These are phyloP conservation scores for Melanogrammus aeglefinus DNA, from an alignment of 2,797 vertebrate species.

Conservation along the genomic window DNA sequence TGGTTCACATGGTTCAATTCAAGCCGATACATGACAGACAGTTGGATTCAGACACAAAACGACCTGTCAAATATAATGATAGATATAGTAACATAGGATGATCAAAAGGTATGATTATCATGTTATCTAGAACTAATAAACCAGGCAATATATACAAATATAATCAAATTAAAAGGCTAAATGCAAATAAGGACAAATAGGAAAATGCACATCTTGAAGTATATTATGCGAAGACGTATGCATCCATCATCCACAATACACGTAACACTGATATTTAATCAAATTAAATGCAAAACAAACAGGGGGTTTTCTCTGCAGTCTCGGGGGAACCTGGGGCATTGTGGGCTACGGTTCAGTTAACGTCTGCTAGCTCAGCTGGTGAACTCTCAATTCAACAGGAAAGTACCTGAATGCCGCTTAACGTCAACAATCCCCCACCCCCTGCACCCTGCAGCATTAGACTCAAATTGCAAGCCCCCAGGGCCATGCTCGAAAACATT, in stretches of 20 bases:
- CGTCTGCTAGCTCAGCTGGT: conserved; percentile 17
- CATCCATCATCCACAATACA: neutral
- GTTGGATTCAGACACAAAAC: neutral
- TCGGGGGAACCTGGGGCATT: neutral
- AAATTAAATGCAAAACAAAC: neutral
- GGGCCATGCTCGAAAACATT: neutral
- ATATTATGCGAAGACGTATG: neutral
- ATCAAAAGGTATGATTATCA: neutral
- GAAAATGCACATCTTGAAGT: neutral
- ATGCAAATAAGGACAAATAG: neutral
- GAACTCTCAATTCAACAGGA: conserved; percentile 31
- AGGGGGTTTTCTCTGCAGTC: neutral
- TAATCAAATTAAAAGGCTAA: neutral
- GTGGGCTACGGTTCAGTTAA: neutral
- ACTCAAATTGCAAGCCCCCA: neutral
- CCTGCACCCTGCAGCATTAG: neutral
- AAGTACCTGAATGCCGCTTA: conserved; percentile 56
- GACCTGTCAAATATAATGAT: neutral
- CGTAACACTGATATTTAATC: neutral
- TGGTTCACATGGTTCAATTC: neutral
- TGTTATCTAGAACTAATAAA: neutral
- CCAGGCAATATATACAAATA: neutral
- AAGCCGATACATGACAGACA: neutral
- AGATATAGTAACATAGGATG: neutral
- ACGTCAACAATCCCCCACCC: conserved; percentile 7